Evolutionary conservation across 2,797 vertebrate genomes (phyloP).

Genomic region (Amblyraja radiata): DNA sequence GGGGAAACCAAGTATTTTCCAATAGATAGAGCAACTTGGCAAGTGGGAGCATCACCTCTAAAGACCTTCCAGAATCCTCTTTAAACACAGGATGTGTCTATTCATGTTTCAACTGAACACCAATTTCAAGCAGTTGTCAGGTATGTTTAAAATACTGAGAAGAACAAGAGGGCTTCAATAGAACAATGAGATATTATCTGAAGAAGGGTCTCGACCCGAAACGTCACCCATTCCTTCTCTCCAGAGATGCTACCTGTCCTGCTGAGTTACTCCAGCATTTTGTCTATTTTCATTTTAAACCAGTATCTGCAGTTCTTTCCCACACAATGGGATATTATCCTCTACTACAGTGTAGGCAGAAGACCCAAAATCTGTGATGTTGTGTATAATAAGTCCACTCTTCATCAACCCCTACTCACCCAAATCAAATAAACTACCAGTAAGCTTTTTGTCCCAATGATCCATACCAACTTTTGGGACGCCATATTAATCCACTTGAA

Average conservation of each 20-base stretch:
- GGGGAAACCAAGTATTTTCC: not conserved
- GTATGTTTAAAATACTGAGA: not conserved
- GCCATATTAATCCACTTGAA: not conserved
- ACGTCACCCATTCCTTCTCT: no score
- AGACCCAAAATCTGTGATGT: no score
- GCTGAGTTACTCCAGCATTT: no score
- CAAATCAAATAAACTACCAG: not conserved
- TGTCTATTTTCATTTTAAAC: no score
- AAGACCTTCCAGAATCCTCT: not conserved
- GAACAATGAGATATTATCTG: not conserved
- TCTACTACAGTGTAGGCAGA: no score
- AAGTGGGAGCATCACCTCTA: no score
- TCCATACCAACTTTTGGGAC: not conserved
- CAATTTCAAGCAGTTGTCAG: not conserved
- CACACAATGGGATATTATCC: not conserved
- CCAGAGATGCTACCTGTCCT: no score
- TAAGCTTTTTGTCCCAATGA: not conserved
- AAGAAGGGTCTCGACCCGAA: no score
- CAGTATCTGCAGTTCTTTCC: no score
- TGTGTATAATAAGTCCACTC: no score
- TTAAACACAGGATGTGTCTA: not conserved
- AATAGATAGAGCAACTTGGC: no score
- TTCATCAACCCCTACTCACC: not conserved
- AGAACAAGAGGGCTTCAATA: not conserved
- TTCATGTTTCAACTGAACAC: not conserved